Evolutionary conservation across 1,140 invertebrate species (phyloP).

Genomic region (Dendroctonus valens): DNA sequence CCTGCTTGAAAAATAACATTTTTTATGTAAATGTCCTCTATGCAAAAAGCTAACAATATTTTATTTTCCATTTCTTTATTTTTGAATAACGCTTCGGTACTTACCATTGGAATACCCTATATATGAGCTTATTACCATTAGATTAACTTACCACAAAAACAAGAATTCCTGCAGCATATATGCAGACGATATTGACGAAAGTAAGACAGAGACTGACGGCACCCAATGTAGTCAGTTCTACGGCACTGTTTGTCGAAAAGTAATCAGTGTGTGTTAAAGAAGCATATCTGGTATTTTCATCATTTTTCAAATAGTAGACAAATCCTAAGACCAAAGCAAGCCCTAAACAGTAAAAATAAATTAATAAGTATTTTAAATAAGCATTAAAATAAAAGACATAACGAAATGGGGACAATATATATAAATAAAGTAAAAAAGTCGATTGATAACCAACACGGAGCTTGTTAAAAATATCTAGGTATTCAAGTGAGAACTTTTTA

Average conservation of each 20-base stretch:
- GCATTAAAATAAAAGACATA: too few species aligned
- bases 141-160: slow-evolving; percentile 68
- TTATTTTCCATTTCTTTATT: not conserved
- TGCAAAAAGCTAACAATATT: not conserved
- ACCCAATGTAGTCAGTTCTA: slow-evolving; percentile 62
- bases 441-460: too few species aligned
- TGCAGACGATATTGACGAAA: slow-evolving; percentile 70
- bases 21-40: not conserved
- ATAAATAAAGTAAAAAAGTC: too few species aligned
- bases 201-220: slow-evolving; percentile 67
- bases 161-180: slow-evolving; percentile 65
- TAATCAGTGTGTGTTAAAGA: slow-evolving; percentile 41
- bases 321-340: slow-evolving; percentile 64
- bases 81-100: too few species aligned
- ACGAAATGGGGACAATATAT: too few species aligned
- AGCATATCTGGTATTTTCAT: slow-evolving; percentile 46
- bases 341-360: slow-evolving; percentile 54
- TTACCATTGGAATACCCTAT: too few species aligned
- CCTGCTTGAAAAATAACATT: not conserved
- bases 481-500: too few species aligned
- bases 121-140: too few species aligned
- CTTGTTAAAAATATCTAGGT: too few species aligned
- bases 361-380: too few species aligned
- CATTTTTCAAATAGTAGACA: slow-evolving; percentile 54
- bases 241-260: slow-evolving; percentile 57